Percentiles rank a stretch among this genome's conserved stretches.
Evolutionary conservation across 64 coral and sea anemone genomes (phyloP).

Genomic region (Cladopsammia gracilis): DNA sequence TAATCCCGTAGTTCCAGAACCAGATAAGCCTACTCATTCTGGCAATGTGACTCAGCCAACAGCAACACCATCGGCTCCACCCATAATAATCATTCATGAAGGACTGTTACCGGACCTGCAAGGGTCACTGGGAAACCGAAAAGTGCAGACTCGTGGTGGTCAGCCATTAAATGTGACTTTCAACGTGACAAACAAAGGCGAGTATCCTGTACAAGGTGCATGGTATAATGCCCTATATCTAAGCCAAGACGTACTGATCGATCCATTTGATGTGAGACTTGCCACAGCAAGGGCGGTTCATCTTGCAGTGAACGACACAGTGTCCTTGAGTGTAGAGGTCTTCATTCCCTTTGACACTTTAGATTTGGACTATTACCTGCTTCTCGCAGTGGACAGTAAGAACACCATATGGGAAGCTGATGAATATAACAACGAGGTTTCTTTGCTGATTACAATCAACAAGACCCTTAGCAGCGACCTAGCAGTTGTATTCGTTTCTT

Average conservation of each 20-base stretch:
- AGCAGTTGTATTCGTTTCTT: constrained; percentile 57
- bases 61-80: constrained; percentile 23
- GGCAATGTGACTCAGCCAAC: constrained; percentile 22
- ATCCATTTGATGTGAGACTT: constrained; percentile 86
- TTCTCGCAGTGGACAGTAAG: constrained; percentile 76
- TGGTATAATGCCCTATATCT: constrained; percentile 80
- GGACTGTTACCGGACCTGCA: constrained; percentile 78
- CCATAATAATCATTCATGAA: constrained; percentile 25
- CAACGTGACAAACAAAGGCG: constrained; percentile 77
- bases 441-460: constrained; percentile 55
- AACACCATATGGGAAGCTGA: constrained; percentile 73
- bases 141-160: constrained; percentile 64
- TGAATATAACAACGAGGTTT: constrained; percentile 76
- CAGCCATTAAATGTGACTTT: constrained; percentile 65
- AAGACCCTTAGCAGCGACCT: constrained; percentile 73
- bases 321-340: constrained; percentile 13
- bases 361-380: constrained; percentile 72
- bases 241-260: constrained; percentile 78
- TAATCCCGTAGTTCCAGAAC: constrained; percentile 2
- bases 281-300: constrained; percentile 24
- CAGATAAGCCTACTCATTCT: not conserved
- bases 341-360: constrained; percentile 87
- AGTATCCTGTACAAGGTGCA: constrained; percentile 12
- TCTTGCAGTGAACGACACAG: constrained; percentile 42
- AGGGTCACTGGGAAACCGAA: constrained; percentile 51